Evolutionary conservation across 2,797 vertebrate genomes (phyloP), one percentile per base, ranked within the genome.

Genomic region (Sebastes baramenuke): DNA sequence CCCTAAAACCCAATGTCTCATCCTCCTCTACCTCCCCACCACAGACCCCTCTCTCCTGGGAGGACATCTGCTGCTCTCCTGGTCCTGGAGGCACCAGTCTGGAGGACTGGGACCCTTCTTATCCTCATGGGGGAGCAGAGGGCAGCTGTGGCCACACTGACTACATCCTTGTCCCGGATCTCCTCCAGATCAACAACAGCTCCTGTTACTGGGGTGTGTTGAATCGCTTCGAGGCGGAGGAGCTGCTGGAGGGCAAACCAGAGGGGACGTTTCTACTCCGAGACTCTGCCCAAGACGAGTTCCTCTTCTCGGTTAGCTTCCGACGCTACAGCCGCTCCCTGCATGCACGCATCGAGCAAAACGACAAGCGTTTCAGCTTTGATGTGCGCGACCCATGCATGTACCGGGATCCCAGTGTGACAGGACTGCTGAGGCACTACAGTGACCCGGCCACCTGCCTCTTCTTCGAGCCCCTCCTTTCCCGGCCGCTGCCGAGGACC

Each of bases 201-300:
- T 95, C 97, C 1, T 98, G 97, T 90, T 99, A 99, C 91, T 99
- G 98, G 98, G 98, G 98, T 0, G 97, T 99, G 64, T 92, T 99
- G 95, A 97, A 99, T 93, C 97, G 98, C 84, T 98, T 98, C 0
- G 97, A 98, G 38, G 98, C 98, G 0, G 98, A 99, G 94, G 98
- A 98, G 2, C 96, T 99, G 11, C 93, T 99, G 34, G 98, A 99
- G 78, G 98, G 98, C 22, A 97, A 98, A 86, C 98, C 98, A 1
- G 98, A 99, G 89, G 98, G 98, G 6, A 99, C 98, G 0, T 99
- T 99, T 84, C 95, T 99, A 81, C 94, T 99, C 10, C 88, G 98
- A 29, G 98, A 99, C 90, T 99, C 98, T 4, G 97, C 98, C 68
- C 98, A 99, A 83, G 98, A 99, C 8, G 97, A 99, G 87, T 98